phyloP scores from a whole-genome alignment of 2,888 invertebrate species.

The Adelognathus sp. region DNA sequence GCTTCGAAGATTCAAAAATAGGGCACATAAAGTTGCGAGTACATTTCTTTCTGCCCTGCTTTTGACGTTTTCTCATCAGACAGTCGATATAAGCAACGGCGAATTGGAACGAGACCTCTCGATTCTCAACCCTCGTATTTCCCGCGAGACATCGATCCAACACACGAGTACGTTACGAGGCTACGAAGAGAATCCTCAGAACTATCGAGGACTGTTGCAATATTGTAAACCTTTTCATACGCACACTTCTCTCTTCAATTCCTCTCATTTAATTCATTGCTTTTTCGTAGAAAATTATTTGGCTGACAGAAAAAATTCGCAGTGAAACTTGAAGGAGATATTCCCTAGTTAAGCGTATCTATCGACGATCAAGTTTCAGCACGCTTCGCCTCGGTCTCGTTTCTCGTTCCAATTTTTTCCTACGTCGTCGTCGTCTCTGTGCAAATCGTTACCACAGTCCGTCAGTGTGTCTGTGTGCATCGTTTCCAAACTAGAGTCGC shows the following conservation, averaged over 20 bases:
- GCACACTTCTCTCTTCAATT: no score
- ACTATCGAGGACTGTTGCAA: no score
- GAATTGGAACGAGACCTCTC: conserved; percentile 41
- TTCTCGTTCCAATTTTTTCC: conserved; percentile 67
- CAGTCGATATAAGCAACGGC: neutral
- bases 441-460: no score
- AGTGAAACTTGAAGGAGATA: neutral
- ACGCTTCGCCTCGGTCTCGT: conserved; percentile 59
- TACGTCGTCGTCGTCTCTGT: conserved; percentile 37
- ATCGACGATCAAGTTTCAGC: neutral
- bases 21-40: no score
- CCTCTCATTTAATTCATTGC: no score
- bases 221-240: no score
- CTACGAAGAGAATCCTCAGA: conserved; percentile 64
- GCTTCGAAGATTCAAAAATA: no score
- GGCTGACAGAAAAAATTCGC: neutral
- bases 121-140: conserved; percentile 70
- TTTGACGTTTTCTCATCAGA: conserved; percentile 2
- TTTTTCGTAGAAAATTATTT: no score
- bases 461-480: conserved; percentile 3
- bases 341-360: neutral
- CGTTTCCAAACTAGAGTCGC: conserved; percentile 19
- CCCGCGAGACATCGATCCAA: conserved; percentile 78
- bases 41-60: neutral
- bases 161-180: conserved; percentile 66